Percentiles rank a stretch among this genome's conserved stretches.
Conservation (phyloP, 1,140 invertebrate genomes). For the Phortica variegata region DNA sequence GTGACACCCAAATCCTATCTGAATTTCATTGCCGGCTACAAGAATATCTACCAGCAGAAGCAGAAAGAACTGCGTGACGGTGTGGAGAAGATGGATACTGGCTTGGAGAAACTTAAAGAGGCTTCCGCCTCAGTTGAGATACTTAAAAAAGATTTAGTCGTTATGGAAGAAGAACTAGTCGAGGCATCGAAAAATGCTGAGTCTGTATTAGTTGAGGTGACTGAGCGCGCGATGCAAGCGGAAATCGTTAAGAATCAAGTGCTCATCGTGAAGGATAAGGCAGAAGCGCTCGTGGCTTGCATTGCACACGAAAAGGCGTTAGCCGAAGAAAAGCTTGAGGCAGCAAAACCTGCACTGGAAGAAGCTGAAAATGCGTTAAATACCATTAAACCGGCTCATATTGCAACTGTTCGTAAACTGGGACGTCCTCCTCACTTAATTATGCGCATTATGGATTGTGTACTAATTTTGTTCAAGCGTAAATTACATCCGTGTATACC, state of each 20-base stretch:
- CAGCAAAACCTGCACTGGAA: conserved; percentile 84
- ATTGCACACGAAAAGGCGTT: conserved; percentile 90
- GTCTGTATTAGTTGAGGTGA: conserved; percentile 80
- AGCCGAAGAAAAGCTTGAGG: conserved; percentile 86
- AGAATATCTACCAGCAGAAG: conserved; percentile 88
- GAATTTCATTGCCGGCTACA: conserved; percentile 94
- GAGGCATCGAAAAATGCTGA: conserved; percentile 88
- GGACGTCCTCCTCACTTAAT: conserved; percentile 94
- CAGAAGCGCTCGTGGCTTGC: conserved; percentile 83
- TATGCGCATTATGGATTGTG: conserved; percentile 98
- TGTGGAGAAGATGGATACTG: conserved; percentile 90
- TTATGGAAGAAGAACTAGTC: conserved; percentile 91
- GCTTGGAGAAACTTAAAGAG: conserved; percentile 89
- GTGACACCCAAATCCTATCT: conserved; percentile 97
- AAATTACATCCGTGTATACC: conserved; percentile 77
- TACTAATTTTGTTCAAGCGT: conserved; percentile 89
- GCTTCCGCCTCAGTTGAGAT: conserved; percentile 89
- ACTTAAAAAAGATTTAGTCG: conserved; percentile 86
- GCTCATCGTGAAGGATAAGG: conserved; percentile 92
- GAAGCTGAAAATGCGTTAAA: conserved; percentile 94
- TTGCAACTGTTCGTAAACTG: conserved; percentile 92
- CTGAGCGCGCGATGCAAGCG: conserved; percentile 88
- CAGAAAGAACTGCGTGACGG: conserved; percentile 86
- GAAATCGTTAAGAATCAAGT: conserved; percentile 95
- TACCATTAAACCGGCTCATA: conserved; percentile 95